Base-by-base conservation (phyloP, 2,797 vertebrate genomes). In the Leptodactylus fallax region DNA sequence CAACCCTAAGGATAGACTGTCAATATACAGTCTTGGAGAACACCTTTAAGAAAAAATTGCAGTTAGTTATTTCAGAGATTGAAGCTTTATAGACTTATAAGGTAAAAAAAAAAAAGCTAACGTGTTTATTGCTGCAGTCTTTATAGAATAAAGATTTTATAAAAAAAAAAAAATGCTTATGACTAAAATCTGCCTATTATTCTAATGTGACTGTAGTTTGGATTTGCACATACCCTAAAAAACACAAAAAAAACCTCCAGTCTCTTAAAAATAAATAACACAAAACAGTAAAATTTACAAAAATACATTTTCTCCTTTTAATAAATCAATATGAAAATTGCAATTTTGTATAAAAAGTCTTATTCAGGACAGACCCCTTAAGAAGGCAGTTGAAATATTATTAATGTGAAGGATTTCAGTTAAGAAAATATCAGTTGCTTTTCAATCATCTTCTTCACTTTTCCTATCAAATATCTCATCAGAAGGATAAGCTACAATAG, bases 381-480 rank as follows among this genome's bases (percentile, higher is more conserved):
- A 72, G 27, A 72, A 72, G 9, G 16, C 36, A 45, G 16, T 9
- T 19, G 36, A 63, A 80, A 80, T n/a, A n/a, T 61, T 61, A 80
- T 6, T 47, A 61, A 61, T 21, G 7, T 12, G 19, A 25, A 79
- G 17, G 9, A 17, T 27, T 78, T 55, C n/a, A 56, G 51, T 25
- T 55, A 55, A 23, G n/a, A 56, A 56, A 79, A 60, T 60, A 45
- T 58, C 25, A 74, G 25, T n/a, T 84, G 12, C 55, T 47, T 56
- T 83, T 84, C 8, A 49, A 47, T 58, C 79, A 49, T 72, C 17
- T 60, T 19, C 45, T 69, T 71, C 65, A 58, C n/a, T 81, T 71
- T 53, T 53, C 25, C 49, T 51, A 61, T 74, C 79, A 76, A 72
- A 61, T 74, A 69, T 80, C n/a, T 87, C 10, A 47, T 63, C 13